Evolutionary conservation across 1,140 invertebrate species (phyloP), one percentile per base, ranked within the genome.

Genomic region (Vollenhovia emeryi): DNA sequence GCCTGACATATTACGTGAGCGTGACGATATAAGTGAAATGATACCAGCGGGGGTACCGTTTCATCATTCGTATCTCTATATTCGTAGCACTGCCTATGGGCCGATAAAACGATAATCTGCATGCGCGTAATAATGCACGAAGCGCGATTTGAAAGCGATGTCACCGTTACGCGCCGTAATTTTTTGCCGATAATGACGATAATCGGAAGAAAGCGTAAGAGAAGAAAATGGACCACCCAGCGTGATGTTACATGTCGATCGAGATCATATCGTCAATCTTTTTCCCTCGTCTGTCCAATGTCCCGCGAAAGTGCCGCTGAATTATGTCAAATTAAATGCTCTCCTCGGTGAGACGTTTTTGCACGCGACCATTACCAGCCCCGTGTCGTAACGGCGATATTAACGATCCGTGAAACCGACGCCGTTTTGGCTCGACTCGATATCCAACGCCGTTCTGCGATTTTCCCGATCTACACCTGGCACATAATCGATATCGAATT

Each of bases 341-440:
- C 66, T 82, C 68, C 36, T 66, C 45, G 66, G 71, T n/a, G 27
- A 55, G 59, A 64, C 36, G 82, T 85, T 90, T 90, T 90, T 90
- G 80, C 89, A 86, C 74, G 84, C 84, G 78, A 88, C 36, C 78
- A 88, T 90, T 90, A 88, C 78, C 78, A 33, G 73, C 9, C 71
- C 45, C 68, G 88, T 88, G 88, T 90, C 71, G 83, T 75, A 88
- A 90, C 79, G 88, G 89, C 43, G 45, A 90, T 90, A 90, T 86
- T 90, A 90, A 90, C 89, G 89, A 88, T 88, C 88, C 88, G 86
- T 90, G 89, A 90, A 90, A 90, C 79, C 78, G 78, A 90, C 86
- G 48, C 78, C 57, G 66, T 43, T 64, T 80, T 80, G 48, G 15
- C 21, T n/a, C 59, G 68, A 85, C 87, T 59, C 87, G 50, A 80